These are phyloP conservation scores for Vanessa tameamea DNA, from an alignment of 1,140 invertebrate species.

Conservation along the genomic window DNA sequence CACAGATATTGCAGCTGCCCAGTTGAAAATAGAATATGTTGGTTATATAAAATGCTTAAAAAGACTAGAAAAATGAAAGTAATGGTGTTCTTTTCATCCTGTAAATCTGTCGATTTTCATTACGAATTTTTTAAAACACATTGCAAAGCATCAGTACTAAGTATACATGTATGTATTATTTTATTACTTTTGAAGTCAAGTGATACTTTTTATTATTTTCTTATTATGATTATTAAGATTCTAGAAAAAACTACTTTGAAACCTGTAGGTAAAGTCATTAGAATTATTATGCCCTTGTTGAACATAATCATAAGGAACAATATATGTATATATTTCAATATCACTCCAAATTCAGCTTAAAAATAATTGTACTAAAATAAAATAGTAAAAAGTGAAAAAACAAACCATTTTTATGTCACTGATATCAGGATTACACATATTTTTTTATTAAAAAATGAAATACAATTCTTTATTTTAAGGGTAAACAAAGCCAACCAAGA, in stretches of 20 bases:
- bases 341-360: no score
- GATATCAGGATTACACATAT: no score
- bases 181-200: not conserved
- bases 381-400: no score
- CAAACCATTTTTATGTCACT: no score
- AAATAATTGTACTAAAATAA: no score
- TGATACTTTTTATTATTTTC: not conserved
- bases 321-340: no score
- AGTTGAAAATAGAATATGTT: conserved; percentile 88
- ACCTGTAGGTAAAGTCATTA: no score
- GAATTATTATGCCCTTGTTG: no score
- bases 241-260: not conserved
- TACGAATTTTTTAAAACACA: conserved; percentile 83
- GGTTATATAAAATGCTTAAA: conserved; percentile 92
- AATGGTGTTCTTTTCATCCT: conserved; percentile 94
- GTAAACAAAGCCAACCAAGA: conserved; percentile 91
- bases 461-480: conserved; percentile 75
- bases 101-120: conserved; percentile 91
- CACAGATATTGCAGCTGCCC: conserved; percentile 83
- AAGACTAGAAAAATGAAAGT: conserved; percentile 88
- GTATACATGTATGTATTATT: conserved; percentile 90
- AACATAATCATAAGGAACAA: no score
- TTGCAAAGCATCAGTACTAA: conserved; percentile 82
- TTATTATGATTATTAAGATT: not conserved
- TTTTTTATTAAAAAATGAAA: not conserved